phyloP scores from a whole-genome alignment of 1,140 invertebrate species.

The Goniozus legneri region DNA sequence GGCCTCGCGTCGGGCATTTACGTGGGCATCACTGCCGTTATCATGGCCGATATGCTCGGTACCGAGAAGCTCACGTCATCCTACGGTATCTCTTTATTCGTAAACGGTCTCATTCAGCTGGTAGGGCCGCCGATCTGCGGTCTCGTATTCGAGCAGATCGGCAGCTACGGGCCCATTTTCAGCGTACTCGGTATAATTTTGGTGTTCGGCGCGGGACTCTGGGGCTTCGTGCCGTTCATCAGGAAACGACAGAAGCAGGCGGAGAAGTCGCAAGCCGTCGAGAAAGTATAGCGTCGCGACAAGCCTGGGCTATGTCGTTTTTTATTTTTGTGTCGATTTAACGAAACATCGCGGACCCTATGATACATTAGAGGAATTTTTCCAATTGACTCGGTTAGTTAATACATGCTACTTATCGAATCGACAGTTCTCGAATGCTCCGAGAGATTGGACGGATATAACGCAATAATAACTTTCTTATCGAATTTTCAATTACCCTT shows the following conservation, averaged over 20 bases:
- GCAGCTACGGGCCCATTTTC: conserved; percentile 68
- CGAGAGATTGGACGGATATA: no score
- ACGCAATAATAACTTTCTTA: no score
- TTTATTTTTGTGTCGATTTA: no score
- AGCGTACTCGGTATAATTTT: conserved; percentile 68
- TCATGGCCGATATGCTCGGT: conserved; percentile 82
- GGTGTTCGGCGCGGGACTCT: conserved; percentile 69
- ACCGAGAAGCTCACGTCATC: conserved; percentile 78
- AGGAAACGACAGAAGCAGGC: conserved; percentile 45
- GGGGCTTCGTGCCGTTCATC: conserved; percentile 72
- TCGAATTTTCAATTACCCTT: no score
- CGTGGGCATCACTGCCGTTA: conserved; percentile 78
- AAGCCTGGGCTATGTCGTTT: no score
- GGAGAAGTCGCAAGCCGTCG: conserved; percentile 21
- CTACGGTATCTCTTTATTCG: conserved; percentile 79
- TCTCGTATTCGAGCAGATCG: conserved; percentile 60
- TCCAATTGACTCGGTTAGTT: no score
- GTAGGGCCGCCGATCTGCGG: conserved; percentile 78
- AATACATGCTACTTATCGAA: no score
- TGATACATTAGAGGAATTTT: no score
- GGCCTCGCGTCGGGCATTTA: conserved; percentile 82
- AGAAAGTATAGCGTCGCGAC: conserved; percentile 35
- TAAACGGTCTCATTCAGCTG: conserved; percentile 77
- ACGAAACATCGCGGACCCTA: no score
- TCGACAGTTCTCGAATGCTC: no score